phyloP scores from a whole-genome alignment of 2,113 vertebrate species.

The Leucosticte australis region DNA sequence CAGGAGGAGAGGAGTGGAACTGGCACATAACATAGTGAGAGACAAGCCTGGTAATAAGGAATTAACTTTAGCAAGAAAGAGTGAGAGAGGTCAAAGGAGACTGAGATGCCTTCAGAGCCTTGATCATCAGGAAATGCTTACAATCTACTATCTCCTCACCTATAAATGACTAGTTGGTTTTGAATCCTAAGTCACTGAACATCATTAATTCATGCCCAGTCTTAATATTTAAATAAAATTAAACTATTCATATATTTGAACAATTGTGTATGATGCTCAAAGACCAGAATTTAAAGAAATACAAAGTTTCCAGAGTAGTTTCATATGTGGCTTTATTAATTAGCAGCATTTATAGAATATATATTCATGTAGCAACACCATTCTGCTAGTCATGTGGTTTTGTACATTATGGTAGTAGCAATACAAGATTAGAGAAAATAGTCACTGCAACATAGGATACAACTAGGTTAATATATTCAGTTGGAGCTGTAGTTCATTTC shows the following conservation, averaged over 20 bases:
- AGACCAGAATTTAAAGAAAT: background rate
- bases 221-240: background rate
- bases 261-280: background rate
- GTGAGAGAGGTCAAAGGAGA: background rate
- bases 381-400: background rate
- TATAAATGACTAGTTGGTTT: background rate
- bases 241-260: background rate
- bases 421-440: background rate
- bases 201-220: background rate
- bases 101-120: background rate
- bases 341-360: background rate
- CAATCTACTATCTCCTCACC: background rate
- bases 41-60: background rate
- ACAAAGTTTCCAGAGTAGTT: background rate
- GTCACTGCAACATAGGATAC: background rate
- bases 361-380: background rate
- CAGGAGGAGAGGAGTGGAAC: slow-evolving; percentile 22
- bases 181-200: background rate
- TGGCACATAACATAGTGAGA: background rate
- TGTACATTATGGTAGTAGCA: background rate
- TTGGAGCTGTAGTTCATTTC: background rate
- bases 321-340: background rate
- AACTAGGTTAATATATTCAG: background rate
- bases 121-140: background rate
- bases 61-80: background rate